Percentiles rank a stretch among this genome's conserved stretches.
Conservation (phyloP, 2,797 vertebrate species). For the Sphaeramia orbicularis region DNA sequence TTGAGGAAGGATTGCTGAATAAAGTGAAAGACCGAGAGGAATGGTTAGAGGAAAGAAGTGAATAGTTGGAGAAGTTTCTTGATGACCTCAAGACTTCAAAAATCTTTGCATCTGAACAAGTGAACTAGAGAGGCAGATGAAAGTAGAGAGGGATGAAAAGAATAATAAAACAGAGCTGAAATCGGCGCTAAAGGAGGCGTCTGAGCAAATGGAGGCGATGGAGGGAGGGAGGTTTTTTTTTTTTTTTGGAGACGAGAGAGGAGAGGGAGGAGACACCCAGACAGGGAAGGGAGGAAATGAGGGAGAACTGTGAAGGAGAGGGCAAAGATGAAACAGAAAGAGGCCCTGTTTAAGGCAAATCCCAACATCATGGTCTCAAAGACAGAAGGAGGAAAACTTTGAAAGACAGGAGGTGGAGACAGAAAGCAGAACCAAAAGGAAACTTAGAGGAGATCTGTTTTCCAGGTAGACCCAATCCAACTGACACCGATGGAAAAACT, state of each 20-base stretch:
- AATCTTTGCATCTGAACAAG: slow-evolving; percentile 58
- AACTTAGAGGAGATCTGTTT: slow-evolving; percentile 41
- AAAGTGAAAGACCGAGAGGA: slow-evolving; percentile 16
- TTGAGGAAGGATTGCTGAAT: slow-evolving; percentile 36
- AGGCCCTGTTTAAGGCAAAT: slow-evolving; percentile 52
- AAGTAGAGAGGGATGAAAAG: slow-evolving; percentile 73
- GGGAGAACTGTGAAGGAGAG: slow-evolving; percentile 53
- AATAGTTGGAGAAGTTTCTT: slow-evolving; percentile 56
- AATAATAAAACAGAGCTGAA: slow-evolving; percentile 67
- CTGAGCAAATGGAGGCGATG: slow-evolving; percentile 49
- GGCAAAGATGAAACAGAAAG: slow-evolving; percentile 49
- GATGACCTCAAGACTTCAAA: slow-evolving; percentile 71
- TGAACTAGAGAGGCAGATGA: slow-evolving; percentile 66
- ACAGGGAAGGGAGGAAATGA: slow-evolving; percentile 51
- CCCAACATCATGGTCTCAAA: slow-evolving; percentile 36
- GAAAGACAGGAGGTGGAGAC: slow-evolving; percentile 46
- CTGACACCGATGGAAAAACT: slow-evolving; percentile 37
- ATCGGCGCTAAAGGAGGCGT: slow-evolving; percentile 46
- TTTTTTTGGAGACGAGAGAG: slow-evolving; percentile 16
- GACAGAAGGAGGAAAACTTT: slow-evolving; percentile 37
- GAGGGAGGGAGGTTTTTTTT: slow-evolving; percentile 29
- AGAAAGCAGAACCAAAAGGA: slow-evolving; percentile 15
- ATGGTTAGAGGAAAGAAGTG: slow-evolving; percentile 27
- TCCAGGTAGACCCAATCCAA: slow-evolving; percentile 8
- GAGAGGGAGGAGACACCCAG: slow-evolving; percentile 31